Base-by-base conservation (phyloP, 2,113 vertebrate species). In the Rhea pennata region DNA sequence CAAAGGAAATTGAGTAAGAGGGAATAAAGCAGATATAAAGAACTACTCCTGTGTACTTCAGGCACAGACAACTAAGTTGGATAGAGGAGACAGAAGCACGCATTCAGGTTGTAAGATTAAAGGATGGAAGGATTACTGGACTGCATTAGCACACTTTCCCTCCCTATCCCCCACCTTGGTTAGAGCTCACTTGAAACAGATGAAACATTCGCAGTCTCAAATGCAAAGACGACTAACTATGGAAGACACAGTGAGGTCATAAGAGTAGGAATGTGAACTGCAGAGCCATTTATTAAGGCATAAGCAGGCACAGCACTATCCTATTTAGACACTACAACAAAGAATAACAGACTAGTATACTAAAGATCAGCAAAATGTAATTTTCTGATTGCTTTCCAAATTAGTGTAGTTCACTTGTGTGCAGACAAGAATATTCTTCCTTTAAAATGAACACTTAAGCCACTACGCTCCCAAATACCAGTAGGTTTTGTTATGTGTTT, bases 141-240 rank as follows among this genome's bases (percentile, higher is more conserved):
- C 50, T 23, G 29, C 14, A 42, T n/a, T 2, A 2, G 26, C 56
- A 58, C 29, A 33, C 24, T 4, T 27, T 9, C 36, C 16, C n/a
- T 22, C 29, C 12, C 6, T 42, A 58, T 21, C 10, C 36, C 10
- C 0, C 3, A 67, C 23, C 75, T 44, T 64, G 72, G 5, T 1
- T 12, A 2, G 33, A 54, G 5, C 0, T 12, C 2, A n/a, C 36
- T 21, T 39, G 22, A 87, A 76, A 80, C 0, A 73, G 6, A 31
- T 36, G 1, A 65, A 76, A 50, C 40, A 46, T 26, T 50, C 65
- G 53, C 46, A 31, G 5, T 27, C 31, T 13, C 21, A 5, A 24
- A 88, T 87, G 33, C 59, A 80, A 72, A 59, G 26, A 29, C 61
- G 14, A 69, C 22, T 62, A 64, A 83, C 2, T 33, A 26, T 58